Conservation (phyloP, 1,140 invertebrate genomes). For the Listronotus bonariensis region DNA sequence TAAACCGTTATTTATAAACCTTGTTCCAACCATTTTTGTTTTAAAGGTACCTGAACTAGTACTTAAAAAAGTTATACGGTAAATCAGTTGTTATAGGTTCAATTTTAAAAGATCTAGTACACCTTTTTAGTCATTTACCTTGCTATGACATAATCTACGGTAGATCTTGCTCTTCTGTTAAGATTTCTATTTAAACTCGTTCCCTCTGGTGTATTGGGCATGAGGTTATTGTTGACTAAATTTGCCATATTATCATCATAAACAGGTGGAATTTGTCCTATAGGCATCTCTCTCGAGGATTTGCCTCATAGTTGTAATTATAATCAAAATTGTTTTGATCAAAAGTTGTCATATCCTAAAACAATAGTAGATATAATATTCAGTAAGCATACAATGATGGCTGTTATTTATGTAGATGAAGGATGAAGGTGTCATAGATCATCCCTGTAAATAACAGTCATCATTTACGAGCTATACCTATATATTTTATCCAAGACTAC, state of each 20-base stretch:
- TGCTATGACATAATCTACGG: conserved; percentile 47
- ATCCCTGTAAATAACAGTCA: too few species aligned
- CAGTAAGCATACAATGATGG: not conserved
- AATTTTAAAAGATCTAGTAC: too few species aligned
- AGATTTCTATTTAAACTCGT: conserved; percentile 8
- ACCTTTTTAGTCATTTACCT: conserved; percentile 16
- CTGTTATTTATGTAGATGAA: too few species aligned
- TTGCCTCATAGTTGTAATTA: conserved; percentile 26
- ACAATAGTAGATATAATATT: too few species aligned
- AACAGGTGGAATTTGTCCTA: not conserved
- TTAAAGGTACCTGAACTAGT: too few species aligned
- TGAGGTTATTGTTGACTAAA: not conserved
- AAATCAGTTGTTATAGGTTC: too few species aligned
- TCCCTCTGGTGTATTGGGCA: conserved; percentile 15
- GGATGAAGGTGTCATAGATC: too few species aligned
- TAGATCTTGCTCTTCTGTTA: conserved; percentile 41
- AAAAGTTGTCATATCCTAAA: conserved; percentile 17
- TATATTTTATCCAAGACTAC: too few species aligned
- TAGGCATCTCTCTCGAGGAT: not conserved
- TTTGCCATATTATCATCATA: conserved; percentile 10
- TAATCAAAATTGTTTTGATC: conserved; percentile 14
- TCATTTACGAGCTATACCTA: too few species aligned
- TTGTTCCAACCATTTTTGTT: too few species aligned
- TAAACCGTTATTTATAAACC: too few species aligned
- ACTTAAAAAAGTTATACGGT: too few species aligned